These are phyloP conservation scores for Cyrtodaria siliqua DNA, from an alignment of 2,888 invertebrate species.

Conservation along the genomic window DNA sequence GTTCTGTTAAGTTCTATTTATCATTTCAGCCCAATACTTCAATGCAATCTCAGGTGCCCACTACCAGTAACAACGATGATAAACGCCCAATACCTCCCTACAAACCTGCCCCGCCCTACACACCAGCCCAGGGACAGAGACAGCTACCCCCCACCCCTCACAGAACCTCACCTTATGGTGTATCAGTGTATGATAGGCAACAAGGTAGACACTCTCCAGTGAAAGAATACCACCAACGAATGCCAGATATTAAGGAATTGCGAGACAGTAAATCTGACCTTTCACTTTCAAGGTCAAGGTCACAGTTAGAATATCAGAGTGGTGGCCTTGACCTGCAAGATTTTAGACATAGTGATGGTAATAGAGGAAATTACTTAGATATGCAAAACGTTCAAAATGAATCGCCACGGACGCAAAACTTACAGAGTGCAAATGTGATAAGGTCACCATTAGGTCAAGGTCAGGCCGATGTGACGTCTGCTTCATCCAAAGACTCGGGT, in stretches of 20 bases:
- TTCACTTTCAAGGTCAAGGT: slow-evolving; percentile 62
- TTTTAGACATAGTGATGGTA: slow-evolving; percentile 34
- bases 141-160: slow-evolving; percentile 68
- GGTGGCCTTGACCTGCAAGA: slow-evolving; percentile 28
- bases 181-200: slow-evolving; percentile 57
- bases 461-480: slow-evolving; percentile 54
- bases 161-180: slow-evolving; percentile 67
- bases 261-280: slow-evolving; percentile 46
- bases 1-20: too few relatives aligned
- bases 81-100: slow-evolving; percentile 72
- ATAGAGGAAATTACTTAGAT: slow-evolving; percentile 39
- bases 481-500: slow-evolving; percentile 66
- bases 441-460: slow-evolving; percentile 43
- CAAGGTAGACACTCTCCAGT: slow-evolving; percentile 59
- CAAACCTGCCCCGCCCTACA: slow-evolving; percentile 77
- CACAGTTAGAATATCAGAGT: slow-evolving; percentile 41
- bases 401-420: slow-evolving; percentile 51
- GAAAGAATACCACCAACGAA: slow-evolving; percentile 56
- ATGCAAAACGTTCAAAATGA: slow-evolving; percentile 37
- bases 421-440: slow-evolving; percentile 49
- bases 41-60: slow-evolving; percentile 27
- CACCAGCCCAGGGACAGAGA: slow-evolving; percentile 50
- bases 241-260: slow-evolving; percentile 63
- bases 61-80: slow-evolving; percentile 19
- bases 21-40: slow-evolving; percentile 43